Base-by-base conservation (phyloP, 2,113 vertebrate species). In the Pseudopodoces humilis region DNA sequence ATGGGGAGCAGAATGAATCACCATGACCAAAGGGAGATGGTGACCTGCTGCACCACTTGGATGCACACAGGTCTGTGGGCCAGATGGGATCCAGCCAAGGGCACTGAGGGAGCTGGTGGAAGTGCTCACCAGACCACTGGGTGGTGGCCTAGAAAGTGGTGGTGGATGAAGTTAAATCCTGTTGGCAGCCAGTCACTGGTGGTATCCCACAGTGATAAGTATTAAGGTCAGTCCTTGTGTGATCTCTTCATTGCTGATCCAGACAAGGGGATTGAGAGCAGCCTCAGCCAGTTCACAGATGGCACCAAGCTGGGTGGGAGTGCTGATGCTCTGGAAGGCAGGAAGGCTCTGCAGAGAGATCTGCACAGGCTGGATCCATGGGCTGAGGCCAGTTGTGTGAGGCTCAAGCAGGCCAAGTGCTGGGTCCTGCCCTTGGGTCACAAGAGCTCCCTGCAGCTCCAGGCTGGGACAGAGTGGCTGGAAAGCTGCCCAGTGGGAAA, bases 301-400 rank as follows among this genome's bases (percentile, higher is more conserved):
- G 7, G 14, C 39, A 6, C 21, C 10, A 49, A 43, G 63, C 3
- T 59, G 22, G 7, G 22, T 12, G 27, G 14, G 14, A 60, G 27
- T 33, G 37, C 0, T 43, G 53, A 52, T 52, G 14, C 68, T 49
- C 41, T 35, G 30, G n/a, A 64, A 25, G 30, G 21, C 24, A 79
- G 39, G 84, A 24, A 46, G n/a, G 20, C 20, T 63, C 56, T 62
- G 41, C 41, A 55, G 85, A 62, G 41, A 11, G 13, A n/a, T n/a
- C 41, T 8, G 56, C 3, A 25, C 35, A 31, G 41, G 25, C 35
- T 71, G 75, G 35, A 71, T 35, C 9, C 3, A 18, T n/a, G 65
- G 23, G 15, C 55, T 3, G 2, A 18, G 27, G 23, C 6, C 33
- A 18, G 0, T 8, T 10, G 11, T 44, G 13, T 28, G 55, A 69